Evolutionary conservation across 1,140 invertebrate species (phyloP).

Genomic region (Lordiphosa mommai): DNA sequence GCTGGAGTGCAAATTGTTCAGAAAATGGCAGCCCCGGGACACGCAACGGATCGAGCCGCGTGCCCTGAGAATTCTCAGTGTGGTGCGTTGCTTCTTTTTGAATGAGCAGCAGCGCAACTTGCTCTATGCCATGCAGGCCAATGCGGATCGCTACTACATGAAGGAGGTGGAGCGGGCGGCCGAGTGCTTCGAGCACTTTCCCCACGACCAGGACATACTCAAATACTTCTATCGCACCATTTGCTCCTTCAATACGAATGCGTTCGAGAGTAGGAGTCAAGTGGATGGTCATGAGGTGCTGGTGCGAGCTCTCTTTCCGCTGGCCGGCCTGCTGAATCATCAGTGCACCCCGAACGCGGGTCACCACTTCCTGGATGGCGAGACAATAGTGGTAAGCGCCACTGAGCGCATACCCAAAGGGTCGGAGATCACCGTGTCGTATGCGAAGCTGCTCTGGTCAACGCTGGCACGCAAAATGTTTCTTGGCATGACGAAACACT

Average conservation of each 20-base stretch:
- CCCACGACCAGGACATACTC: conserved; percentile 84
- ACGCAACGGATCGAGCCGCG: conserved; percentile 80
- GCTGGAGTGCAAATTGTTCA: conserved; percentile 83
- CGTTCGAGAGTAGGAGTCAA: conserved; percentile 85
- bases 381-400: conserved; percentile 84
- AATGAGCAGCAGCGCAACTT: conserved; percentile 81
- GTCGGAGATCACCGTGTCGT: conserved; percentile 86
- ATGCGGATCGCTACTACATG: conserved; percentile 81
- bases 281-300: conserved; percentile 80
- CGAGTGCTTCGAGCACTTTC: conserved; percentile 81
- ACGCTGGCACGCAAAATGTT: conserved; percentile 84
- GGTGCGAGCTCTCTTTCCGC: conserved; percentile 86
- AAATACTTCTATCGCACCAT: conserved; percentile 80
- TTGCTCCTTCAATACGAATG: conserved; percentile 86
- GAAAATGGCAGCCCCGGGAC: conserved; percentile 81
- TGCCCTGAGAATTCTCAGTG: conserved; percentile 81
- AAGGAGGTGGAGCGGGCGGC: conserved; percentile 83
- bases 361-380: conserved; percentile 83
- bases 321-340: conserved; percentile 88
- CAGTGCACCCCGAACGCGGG: conserved; percentile 87
- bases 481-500: conserved; percentile 87
- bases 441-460: conserved; percentile 87
- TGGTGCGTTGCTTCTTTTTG: conserved; percentile 83
- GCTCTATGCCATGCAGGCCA: conserved; percentile 82
- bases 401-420: conserved; percentile 83